Evolutionary conservation across 2,113 vertebrate species (phyloP).

Genomic region (Zapus hudsonius): DNA sequence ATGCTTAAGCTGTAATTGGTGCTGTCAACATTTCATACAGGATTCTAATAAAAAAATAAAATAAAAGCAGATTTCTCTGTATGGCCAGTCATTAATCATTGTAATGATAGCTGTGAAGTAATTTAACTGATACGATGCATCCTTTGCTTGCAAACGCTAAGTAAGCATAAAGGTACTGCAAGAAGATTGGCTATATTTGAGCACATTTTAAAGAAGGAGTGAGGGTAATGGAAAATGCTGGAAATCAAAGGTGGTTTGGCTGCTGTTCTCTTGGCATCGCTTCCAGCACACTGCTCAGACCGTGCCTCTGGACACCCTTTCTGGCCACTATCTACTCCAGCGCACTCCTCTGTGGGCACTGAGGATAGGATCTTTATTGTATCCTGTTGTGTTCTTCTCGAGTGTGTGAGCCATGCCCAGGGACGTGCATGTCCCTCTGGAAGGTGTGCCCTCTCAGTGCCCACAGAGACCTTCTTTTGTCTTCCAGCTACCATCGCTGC

Average conservation of each 20-base stretch:
- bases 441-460: accelerated
- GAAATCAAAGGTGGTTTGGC: slow-evolving; percentile 73
- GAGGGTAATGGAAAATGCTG: slow-evolving; percentile 77
- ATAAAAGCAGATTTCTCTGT: slow-evolving; percentile 74
- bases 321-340: background rate
- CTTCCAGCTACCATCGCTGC: background rate
- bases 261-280: background rate
- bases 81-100: slow-evolving; percentile 81
- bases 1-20: slow-evolving; percentile 69
- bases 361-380: background rate
- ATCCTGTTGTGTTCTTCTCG: background rate
- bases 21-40: slow-evolving; percentile 77
- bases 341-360: background rate
- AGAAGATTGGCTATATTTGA: slow-evolving; percentile 72
- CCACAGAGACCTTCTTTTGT: background rate
- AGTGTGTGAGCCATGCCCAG: background rate
- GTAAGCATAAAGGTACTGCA: slow-evolving; percentile 71
- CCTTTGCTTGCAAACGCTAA: slow-evolving; percentile 70
- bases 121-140: slow-evolving; percentile 78
- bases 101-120: slow-evolving; percentile 79
- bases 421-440: background rate
- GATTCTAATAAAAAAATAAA: slow-evolving; percentile 82
- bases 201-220: slow-evolving; percentile 61
- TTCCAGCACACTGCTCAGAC: background rate
- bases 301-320: background rate